These are phyloP conservation scores for Spinibarbus caldwelli DNA, from an alignment of 2,797 vertebrate species.

Conservation along the genomic window DNA sequence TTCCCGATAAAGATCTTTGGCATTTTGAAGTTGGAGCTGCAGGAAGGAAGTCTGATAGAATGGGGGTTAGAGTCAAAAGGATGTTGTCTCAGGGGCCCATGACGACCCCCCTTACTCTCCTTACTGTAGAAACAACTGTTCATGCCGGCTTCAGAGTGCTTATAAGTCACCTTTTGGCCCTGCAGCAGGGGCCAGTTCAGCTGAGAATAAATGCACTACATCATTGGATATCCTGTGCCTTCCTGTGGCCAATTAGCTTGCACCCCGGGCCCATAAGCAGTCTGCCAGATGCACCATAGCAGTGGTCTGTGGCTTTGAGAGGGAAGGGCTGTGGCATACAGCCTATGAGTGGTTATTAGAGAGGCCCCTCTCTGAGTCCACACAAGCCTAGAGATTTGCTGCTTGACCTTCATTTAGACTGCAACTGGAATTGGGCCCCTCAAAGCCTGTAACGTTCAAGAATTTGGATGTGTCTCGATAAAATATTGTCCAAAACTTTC, in stretches of 20 bases:
- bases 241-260: conserved; percentile 42
- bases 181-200: conserved; percentile 46
- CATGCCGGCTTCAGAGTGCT: conserved; percentile 27
- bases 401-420: background rate
- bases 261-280: conserved; percentile 61
- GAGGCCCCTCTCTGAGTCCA: conserved; percentile 34
- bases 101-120: conserved; percentile 40
- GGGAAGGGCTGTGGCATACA: conserved; percentile 47
- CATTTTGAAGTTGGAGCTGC: conserved; percentile 17
- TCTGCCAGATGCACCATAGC: conserved; percentile 73
- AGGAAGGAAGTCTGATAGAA: conserved; percentile 56
- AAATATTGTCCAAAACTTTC: background rate
- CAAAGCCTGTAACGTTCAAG: background rate
- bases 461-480: conserved; percentile 6
- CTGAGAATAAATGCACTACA: conserved; percentile 56
- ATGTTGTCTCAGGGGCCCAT: conserved; percentile 49
- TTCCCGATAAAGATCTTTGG: conserved; percentile 32
- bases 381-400: conserved; percentile 19
- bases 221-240: conserved; percentile 63
- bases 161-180: conserved; percentile 52
- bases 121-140: conserved; percentile 46
- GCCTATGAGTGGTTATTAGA: conserved; percentile 43
- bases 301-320: conserved; percentile 58
- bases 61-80: conserved; percentile 29
- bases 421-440: background rate